Evolutionary conservation across 2,113 vertebrate species (phyloP).

Genomic region (Hemiscyllium ocellatum): DNA sequence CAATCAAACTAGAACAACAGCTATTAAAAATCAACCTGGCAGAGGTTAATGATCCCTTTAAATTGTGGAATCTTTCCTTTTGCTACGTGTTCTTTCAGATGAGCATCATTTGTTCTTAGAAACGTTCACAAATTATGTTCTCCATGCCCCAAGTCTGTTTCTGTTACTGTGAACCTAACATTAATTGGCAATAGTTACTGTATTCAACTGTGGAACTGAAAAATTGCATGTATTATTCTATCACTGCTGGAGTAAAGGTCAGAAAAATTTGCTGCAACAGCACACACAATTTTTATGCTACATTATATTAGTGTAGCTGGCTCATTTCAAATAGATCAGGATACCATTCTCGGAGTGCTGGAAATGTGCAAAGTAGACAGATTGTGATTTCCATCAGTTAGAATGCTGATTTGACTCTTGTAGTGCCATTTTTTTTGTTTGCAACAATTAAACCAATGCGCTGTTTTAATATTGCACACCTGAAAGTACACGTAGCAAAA

Average conservation of each 20-base stretch:
- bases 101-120: background rate
- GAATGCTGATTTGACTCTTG: no score
- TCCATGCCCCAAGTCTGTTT: background rate
- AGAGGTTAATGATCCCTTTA: background rate
- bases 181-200: background rate
- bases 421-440: no score
- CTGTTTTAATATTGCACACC: no score
- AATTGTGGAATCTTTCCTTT: background rate
- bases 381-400: no score
- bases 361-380: no score
- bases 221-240: background rate
- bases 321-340: no score
- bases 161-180: background rate
- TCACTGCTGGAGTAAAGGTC: background rate
- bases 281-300: no score
- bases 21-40: background rate
- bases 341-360: no score
- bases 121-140: background rate
- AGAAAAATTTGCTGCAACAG: no score
- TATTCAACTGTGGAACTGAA: background rate
- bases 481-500: background rate
- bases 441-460: no score
- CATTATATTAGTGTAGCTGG: no score
- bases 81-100: no score
- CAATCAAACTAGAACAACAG: background rate